Conservation (phyloP, 2,888 invertebrate genomes). For the Phengaris alcon region DNA sequence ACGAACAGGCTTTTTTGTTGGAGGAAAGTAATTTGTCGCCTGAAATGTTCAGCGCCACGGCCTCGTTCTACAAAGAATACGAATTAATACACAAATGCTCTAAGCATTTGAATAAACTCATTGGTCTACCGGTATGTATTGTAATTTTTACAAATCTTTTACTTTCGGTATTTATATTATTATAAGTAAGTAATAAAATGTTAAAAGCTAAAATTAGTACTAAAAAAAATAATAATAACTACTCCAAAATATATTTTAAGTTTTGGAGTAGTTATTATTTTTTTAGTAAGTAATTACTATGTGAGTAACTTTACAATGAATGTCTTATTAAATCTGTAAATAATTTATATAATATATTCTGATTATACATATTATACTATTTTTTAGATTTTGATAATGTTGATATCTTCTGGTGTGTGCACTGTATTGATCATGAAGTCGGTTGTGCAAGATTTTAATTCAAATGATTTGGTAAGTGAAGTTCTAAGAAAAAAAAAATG, state of each 20-base stretch:
- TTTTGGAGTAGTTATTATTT: too few species aligned
- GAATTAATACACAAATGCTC: conserved; percentile 59
- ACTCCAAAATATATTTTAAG: too few species aligned
- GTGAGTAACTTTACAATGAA: too few species aligned
- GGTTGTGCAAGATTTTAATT: conserved; percentile 22
- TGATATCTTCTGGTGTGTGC: conserved; percentile 55
- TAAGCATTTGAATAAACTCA: conserved; percentile 55
- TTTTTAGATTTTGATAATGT: conserved; percentile 56
- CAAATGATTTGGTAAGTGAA: background rate
- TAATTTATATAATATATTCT: background rate
- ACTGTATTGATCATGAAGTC: conserved; percentile 56
- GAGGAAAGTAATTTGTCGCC: conserved; percentile 48
- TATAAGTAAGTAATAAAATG: too few species aligned
- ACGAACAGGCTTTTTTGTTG: conserved; percentile 8
- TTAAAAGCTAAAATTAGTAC: too few species aligned
- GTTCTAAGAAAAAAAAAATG: too few species aligned
- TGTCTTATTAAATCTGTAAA: too few species aligned
- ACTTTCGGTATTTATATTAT: background rate
- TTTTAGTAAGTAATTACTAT: too few species aligned
- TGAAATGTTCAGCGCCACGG: conserved; percentile 50
- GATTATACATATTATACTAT: background rate
- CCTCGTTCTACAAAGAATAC: conserved; percentile 54
- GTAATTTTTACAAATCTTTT: background rate
- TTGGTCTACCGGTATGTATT: conserved; percentile 56
- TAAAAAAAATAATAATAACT: too few species aligned